A percentile compares a stretch with the other conserved stretches of the same genome.
phyloP scores from a whole-genome alignment of 2,113 vertebrate genomes.

The Cromileptes altivelis region DNA sequence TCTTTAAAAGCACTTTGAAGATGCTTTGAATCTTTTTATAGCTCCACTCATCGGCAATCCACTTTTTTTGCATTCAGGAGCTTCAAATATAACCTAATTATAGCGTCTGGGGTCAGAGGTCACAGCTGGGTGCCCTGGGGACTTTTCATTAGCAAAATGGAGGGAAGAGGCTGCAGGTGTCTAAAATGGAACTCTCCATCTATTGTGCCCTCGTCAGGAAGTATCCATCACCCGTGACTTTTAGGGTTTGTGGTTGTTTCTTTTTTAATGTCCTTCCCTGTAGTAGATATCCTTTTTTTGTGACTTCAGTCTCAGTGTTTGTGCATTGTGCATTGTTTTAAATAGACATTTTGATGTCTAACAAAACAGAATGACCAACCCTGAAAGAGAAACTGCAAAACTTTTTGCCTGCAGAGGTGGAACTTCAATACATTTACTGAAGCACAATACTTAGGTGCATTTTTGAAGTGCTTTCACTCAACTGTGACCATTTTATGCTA shows the following conservation, averaged over 20 bases:
- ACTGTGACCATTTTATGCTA: not conserved
- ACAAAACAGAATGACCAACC: not conserved
- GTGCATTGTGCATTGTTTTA: not conserved
- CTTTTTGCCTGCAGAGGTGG: not conserved
- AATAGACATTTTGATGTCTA: not conserved
- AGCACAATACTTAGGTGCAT: not conserved
- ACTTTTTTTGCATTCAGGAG: constrained; percentile 48
- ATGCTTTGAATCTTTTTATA: constrained; percentile 19
- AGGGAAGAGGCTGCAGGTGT: constrained; percentile 75
- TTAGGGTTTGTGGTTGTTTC: not conserved
- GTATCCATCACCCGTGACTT: not conserved
- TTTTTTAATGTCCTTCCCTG: not conserved
- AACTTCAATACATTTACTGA: not conserved
- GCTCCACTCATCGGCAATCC: not conserved
- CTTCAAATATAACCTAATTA: constrained; percentile 76
- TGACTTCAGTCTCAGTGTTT: not conserved
- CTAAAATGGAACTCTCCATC: constrained; percentile 34
- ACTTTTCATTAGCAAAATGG: constrained; percentile 73
- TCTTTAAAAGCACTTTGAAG: constrained; percentile 17
- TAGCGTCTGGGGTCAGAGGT: constrained; percentile 73
- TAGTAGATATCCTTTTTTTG: not conserved
- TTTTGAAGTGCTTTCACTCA: not conserved
- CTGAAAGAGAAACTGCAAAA: not conserved
- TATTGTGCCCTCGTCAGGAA: constrained; percentile 29
- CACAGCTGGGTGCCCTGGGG: constrained; percentile 78